Evolutionary conservation across 2,797 vertebrate genomes (phyloP), one percentile per base, ranked within the genome.

Genomic region (Iguana delicatissima): DNA sequence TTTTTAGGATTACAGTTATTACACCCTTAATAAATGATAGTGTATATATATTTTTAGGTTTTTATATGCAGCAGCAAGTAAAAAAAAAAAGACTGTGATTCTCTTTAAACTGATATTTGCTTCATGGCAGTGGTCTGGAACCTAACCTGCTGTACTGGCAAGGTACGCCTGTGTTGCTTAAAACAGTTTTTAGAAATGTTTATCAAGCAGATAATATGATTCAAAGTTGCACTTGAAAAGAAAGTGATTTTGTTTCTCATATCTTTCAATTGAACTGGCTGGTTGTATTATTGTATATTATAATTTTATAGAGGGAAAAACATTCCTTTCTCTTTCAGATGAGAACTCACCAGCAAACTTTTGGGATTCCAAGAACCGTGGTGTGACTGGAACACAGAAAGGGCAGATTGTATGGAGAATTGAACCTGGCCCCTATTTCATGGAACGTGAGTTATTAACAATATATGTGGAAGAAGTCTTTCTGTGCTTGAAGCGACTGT

Each of bases 281-380:
- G 6, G 46, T 32, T 32, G 29, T 69, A 69, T 69, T 69, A 32
- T 32, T 12, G 32, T 69, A 77, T 13, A 81, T 91, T 2, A 57
- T 76, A 86, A 93, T 87, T 92, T 94, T 20, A 72, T 92, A 42
- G 50, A 55, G 13, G 3, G 59, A 90, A 90, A 88, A 74, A 4
- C 4, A 6, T 3, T 89, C 81, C 72, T 92, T 92, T 92, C 84
- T 93, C 77, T 95, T 94, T 79, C 96, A 99, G 99, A 99, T 98
- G 99, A 99, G 96, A 99, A 98, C 94, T 99, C 98, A 96, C 99
- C 98, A 82, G 99, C 99, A 94, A 99, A 99, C 67, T 98, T 99
- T 96, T 99, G 99, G 99, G 99, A 99, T 97, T 99, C 99, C 95
- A 99, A 99, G 97, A 99, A 99, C 93, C 97, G 99, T 90, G 99